phyloP scores from a whole-genome alignment of 2,888 invertebrate genomes.

The Julus scandinavius region DNA sequence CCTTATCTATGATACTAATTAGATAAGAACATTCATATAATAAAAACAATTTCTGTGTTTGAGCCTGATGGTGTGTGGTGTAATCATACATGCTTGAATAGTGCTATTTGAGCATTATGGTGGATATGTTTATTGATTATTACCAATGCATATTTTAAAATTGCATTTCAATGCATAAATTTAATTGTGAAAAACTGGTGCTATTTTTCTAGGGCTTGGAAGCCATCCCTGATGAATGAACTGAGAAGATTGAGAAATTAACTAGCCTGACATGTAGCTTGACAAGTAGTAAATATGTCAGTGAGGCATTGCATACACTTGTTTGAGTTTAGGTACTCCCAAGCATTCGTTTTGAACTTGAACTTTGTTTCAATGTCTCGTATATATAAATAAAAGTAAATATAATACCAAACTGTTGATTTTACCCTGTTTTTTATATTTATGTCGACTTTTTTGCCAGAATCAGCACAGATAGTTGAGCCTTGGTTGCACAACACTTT shows the following conservation, averaged over 20 bases:
- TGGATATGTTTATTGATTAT: no score
- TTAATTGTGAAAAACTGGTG: neutral
- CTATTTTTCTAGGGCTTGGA: constrained; percentile 43
- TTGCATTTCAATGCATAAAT: neutral
- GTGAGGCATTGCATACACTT: neutral
- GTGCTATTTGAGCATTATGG: no score
- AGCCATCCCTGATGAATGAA: neutral
- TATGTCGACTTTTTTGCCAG: neutral
- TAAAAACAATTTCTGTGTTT: no score
- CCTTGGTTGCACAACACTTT: no score
- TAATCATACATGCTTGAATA: no score
- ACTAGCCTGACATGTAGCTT: neutral
- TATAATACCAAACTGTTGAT: neutral
- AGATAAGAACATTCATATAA: no score
- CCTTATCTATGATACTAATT: no score
- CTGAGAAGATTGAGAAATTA: neutral
- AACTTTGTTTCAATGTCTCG: neutral
- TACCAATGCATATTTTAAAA: no score
- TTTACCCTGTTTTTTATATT: no score
- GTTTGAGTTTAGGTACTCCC: neutral
- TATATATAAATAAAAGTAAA: neutral
- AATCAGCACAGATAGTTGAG: no score
- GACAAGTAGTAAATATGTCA: neutral
- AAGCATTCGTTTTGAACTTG: neutral
- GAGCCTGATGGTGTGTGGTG: no score